Percentiles rank a stretch among this genome's conserved stretches.
These are phyloP conservation scores for Dipus sagitta DNA, from an alignment of 2,797 vertebrate species.

Conservation along the genomic window DNA sequence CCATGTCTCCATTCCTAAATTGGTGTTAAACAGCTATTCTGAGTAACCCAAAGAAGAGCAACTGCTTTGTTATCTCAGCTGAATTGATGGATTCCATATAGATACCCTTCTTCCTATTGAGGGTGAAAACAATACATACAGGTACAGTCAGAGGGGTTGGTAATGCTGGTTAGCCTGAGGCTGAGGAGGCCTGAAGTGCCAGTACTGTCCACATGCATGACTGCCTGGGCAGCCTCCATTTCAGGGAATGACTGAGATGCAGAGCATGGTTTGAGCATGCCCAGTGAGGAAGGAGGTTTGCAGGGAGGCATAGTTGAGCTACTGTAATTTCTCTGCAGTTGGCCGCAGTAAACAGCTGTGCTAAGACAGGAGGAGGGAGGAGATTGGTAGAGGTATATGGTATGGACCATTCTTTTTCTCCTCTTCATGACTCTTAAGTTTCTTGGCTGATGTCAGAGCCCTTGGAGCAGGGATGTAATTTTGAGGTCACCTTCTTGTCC, in stretches of 20 bases:
- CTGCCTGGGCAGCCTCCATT: slow-evolving; percentile 80
- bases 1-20: background rate
- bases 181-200: slow-evolving; percentile 31
- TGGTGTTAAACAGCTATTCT: background rate
- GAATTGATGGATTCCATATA: slow-evolving; percentile 2
- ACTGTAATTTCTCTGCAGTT: slow-evolving; percentile 84
- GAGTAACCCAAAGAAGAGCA: background rate
- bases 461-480: slow-evolving; percentile 73
- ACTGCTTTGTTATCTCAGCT: background rate
- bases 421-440: background rate
- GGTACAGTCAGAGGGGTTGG: slow-evolving; percentile 56
- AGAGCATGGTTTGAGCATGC: slow-evolving; percentile 80
- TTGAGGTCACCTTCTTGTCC: slow-evolving; percentile 49
- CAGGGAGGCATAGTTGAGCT: slow-evolving; percentile 85
- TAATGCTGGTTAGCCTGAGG: slow-evolving; percentile 59
- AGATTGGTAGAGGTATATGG: slow-evolving; percentile 79
- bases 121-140: slow-evolving; percentile 75
- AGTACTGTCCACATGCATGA: slow-evolving; percentile 56
- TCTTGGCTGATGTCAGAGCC: background rate
- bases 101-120: slow-evolving; percentile 64
- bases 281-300: slow-evolving; percentile 82
- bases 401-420: background rate
- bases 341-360: slow-evolving; percentile 84
- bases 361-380: slow-evolving; percentile 79
- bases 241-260: slow-evolving; percentile 75